Conservation (phyloP, 2,797 vertebrate genomes). For the Muscicapa comitata region DNA sequence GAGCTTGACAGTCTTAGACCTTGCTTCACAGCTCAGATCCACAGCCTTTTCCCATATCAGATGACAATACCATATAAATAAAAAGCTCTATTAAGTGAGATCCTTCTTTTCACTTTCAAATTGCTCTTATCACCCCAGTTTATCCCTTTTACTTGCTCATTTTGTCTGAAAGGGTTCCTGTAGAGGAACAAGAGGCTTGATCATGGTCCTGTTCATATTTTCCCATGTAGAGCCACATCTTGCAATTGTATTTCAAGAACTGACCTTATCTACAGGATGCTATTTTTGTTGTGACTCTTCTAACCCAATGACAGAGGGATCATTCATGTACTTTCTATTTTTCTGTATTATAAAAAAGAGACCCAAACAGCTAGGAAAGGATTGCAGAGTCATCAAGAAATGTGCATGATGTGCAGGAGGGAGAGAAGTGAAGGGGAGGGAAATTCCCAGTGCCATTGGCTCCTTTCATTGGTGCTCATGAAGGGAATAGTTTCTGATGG, state of each 20-base stretch:
- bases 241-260: not conserved
- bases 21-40: not conserved
- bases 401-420: not conserved
- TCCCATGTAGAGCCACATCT: not conserved
- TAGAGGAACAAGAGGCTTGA: not conserved
- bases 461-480: not conserved
- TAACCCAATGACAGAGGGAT: not conserved
- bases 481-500: not conserved
- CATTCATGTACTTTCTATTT: not conserved
- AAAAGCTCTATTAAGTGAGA: not conserved
- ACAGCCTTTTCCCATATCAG: not conserved
- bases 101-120: not conserved
- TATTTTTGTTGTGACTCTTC: constrained; percentile 7
- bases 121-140: not conserved
- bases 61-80: not conserved
- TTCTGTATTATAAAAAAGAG: not conserved
- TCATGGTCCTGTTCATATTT: not conserved
- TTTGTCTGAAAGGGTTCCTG: not conserved
- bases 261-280: not conserved
- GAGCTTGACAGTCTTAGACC: not conserved
- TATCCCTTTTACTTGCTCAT: not conserved
- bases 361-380: not conserved
- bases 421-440: not conserved
- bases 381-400: not conserved
- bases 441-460: not conserved